A percentile compares a stretch with the other conserved stretches of the same genome.
Conservation (phyloP, 2,797 vertebrate species). For the Macropodus opercularis region DNA sequence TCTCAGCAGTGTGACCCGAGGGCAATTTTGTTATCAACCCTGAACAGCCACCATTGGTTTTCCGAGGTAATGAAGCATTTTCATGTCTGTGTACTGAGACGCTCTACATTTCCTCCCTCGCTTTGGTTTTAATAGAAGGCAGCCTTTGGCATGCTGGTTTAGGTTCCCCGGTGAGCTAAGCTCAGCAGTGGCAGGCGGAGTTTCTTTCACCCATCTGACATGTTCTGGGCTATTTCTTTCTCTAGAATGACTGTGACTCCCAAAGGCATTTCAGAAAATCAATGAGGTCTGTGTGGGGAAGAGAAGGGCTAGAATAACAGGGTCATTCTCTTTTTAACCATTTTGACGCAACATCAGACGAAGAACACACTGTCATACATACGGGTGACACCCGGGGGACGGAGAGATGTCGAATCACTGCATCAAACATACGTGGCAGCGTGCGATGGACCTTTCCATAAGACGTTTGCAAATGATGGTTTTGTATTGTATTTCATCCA, state of each 20-base stretch:
- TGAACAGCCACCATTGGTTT: conserved; percentile 33
- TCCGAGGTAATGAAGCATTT: conserved; percentile 49
- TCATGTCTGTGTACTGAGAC: conserved; percentile 18
- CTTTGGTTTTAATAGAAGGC: conserved; percentile 41
- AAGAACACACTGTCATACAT: conserved; percentile 5
- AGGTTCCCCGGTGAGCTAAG: conserved; percentile 42
- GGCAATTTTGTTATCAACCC: conserved; percentile 48
- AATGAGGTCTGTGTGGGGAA: conserved; percentile 48
- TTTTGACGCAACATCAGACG: conserved; percentile 41
- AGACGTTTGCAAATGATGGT: no score
- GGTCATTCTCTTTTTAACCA: conserved; percentile 34
- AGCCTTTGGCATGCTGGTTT: conserved; percentile 42
- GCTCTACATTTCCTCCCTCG: conserved; percentile 35
- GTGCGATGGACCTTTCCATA: no score
- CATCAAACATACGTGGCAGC: no score
- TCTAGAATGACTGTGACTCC: conserved; percentile 62
- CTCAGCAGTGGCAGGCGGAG: conserved; percentile 45
- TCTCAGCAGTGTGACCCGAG: conserved; percentile 32
- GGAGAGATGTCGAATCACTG: no score
- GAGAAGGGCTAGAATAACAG: conserved; percentile 33
- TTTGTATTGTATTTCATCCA: no score
- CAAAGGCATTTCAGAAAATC: conserved; percentile 63
- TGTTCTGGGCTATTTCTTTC: conserved; percentile 53
- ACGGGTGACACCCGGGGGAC: no score
- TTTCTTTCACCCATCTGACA: conserved; percentile 58